These are phyloP conservation scores for Leucophenga maculata DNA, from an alignment of 2,888 invertebrate species.

Conservation along the genomic window DNA sequence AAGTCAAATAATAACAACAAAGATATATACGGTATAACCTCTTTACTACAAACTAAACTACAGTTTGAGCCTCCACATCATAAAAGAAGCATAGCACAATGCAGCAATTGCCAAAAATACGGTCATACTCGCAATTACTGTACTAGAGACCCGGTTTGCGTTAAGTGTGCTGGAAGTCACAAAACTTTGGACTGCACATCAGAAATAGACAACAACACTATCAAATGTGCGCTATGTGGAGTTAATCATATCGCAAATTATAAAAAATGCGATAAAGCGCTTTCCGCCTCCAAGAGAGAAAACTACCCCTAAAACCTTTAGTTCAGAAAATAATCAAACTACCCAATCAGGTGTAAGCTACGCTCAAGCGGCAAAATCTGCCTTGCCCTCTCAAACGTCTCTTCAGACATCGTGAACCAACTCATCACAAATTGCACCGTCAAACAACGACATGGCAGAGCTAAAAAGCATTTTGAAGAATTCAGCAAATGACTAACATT, in stretches of 20 bases:
- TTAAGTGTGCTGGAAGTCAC: conserved; percentile 15
- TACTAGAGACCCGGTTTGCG: conserved; percentile 19
- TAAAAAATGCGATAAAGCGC: too few relatives aligned
- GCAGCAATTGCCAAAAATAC: conserved; percentile 30
- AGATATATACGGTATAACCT: conserved; percentile 14
- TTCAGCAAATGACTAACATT: too few relatives aligned
- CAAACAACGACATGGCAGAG: too few relatives aligned
- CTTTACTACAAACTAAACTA: conserved; percentile 15
- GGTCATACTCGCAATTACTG: conserved; percentile 26
- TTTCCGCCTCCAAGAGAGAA: too few relatives aligned
- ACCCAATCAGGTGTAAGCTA: too few relatives aligned
- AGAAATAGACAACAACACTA: background rate
- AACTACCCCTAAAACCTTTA: too few relatives aligned
- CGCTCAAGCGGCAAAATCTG: too few relatives aligned
- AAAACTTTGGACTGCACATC: conserved; percentile 10
- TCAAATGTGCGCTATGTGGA: conserved; percentile 21
- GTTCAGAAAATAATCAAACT: too few relatives aligned
- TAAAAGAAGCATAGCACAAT: conserved; percentile 24
- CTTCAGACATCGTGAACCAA: too few relatives aligned
- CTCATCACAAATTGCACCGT: too few relatives aligned
- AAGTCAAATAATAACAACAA: conserved; percentile 24
- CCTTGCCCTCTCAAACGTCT: too few relatives aligned
- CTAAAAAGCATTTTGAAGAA: too few relatives aligned
- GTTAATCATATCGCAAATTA: background rate
- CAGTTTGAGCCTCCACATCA: conserved; percentile 24